Percentiles rank a stretch among this genome's conserved stretches.
These are phyloP conservation scores for Agelastica alni DNA, from an alignment of 2,888 invertebrate species.

Conservation along the genomic window DNA sequence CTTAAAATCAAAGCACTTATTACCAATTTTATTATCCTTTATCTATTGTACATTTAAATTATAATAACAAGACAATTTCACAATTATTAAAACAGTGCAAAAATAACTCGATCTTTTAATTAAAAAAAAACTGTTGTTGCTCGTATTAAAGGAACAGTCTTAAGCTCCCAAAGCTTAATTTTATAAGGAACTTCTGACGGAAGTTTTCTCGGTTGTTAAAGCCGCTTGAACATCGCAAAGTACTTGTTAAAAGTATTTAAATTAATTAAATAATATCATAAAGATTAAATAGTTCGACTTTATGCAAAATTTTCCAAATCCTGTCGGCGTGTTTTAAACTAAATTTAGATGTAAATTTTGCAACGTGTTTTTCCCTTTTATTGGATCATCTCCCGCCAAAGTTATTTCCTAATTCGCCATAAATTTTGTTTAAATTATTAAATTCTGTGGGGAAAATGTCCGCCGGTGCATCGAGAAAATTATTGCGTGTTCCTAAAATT, in stretches of 20 bases:
- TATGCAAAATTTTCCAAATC: slow-evolving; percentile 22
- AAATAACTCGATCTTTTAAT: too few relatives aligned
- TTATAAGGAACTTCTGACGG: slow-evolving; percentile 26
- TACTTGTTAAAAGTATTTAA: slow-evolving; percentile 34
- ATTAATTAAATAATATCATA: slow-evolving; percentile 31
- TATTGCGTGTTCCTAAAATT: too few relatives aligned
- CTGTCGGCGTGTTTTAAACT: slow-evolving; percentile 23
- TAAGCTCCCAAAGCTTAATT: slow-evolving; percentile 18
- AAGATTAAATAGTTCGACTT: slow-evolving; percentile 25
- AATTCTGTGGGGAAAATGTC: too few relatives aligned
- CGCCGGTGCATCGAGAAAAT: too few relatives aligned
- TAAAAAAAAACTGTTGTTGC: neutral
- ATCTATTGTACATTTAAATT: too few relatives aligned
- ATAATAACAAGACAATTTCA: too few relatives aligned
- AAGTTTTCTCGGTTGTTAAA: slow-evolving; percentile 31
- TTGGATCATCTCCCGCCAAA: neutral
- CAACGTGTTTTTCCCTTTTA: slow-evolving; percentile 1
- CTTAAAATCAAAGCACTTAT: too few relatives aligned
- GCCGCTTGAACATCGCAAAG: slow-evolving; percentile 30
- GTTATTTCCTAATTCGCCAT: too few relatives aligned
- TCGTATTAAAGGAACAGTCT: slow-evolving; percentile 7
- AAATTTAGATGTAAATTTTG: slow-evolving; percentile 21
- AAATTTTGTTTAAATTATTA: too few relatives aligned
- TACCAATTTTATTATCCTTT: too few relatives aligned
- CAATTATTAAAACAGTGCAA: too few relatives aligned